Evolutionary conservation across 2,113 vertebrate genomes (phyloP).

Genomic region (Vombatus ursinus): DNA sequence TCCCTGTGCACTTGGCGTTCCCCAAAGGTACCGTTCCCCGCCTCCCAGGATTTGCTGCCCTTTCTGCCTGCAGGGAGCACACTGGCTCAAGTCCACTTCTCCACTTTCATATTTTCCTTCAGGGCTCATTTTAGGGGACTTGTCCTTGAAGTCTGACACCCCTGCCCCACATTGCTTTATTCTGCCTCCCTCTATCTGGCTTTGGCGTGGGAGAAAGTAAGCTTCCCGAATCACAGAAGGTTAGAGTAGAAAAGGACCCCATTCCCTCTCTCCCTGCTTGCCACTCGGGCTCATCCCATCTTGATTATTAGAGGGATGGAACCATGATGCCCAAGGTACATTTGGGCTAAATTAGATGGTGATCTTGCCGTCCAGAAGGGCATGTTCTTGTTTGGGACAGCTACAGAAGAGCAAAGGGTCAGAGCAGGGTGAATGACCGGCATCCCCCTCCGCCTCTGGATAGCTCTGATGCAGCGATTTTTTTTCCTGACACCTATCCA

Average conservation of each 20-base stretch:
- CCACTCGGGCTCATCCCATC: background rate
- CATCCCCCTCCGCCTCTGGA: too few species aligned
- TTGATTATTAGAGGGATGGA: rapidly evolving
- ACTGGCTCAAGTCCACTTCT: too few species aligned
- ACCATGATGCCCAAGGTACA: background rate
- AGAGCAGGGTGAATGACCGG: background rate
- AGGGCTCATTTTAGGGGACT: background rate
- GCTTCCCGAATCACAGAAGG: background rate
- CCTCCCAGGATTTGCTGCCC: background rate
- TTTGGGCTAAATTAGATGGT: background rate
- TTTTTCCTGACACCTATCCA: background rate
- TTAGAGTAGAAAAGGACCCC: background rate
- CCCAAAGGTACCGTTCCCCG: background rate
- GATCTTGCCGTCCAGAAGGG: too few species aligned
- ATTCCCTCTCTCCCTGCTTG: background rate
- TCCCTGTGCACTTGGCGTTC: too few species aligned
- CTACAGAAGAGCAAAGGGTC: background rate
- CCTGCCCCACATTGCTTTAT: background rate
- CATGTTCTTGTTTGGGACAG: too few species aligned
- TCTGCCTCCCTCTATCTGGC: background rate
- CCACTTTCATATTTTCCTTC: background rate
- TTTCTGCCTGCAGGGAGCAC: background rate
- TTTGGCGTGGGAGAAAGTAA: background rate
- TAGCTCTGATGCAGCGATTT: background rate
- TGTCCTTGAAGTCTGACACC: background rate